A percentile compares a stretch with the other conserved stretches of the same genome.
phyloP scores from a whole-genome alignment of 1,140 invertebrate genomes.

The Hestina assimilis region DNA sequence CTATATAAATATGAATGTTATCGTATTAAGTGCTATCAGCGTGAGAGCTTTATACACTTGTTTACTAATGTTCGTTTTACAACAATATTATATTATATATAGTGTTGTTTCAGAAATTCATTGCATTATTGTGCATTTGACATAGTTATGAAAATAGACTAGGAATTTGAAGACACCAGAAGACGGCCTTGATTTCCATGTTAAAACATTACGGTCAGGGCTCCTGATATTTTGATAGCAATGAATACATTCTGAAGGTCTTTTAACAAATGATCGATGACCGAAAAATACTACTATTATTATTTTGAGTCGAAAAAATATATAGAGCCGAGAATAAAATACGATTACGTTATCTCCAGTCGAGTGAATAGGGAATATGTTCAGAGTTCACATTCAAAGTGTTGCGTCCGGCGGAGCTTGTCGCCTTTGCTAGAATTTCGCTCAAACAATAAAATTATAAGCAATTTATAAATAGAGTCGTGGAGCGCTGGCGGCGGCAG shows the following conservation, averaged over 20 bases:
- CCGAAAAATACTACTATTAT: background rate
- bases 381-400: constrained; percentile 54
- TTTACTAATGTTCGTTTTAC: background rate
- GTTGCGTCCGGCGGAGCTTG: constrained; percentile 59
- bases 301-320: constrained; percentile 3
- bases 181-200: background rate
- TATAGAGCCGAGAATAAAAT: constrained; percentile 30
- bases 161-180: background rate
- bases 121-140: no score
- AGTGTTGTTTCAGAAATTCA: background rate
- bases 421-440: constrained; percentile 63
- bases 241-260: background rate
- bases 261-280: background rate
- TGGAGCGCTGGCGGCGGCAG: constrained; percentile 9
- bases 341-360: constrained; percentile 35
- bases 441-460: constrained; percentile 77
- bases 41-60: background rate
- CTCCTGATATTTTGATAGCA: background rate
- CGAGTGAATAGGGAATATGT: constrained; percentile 32
- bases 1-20: background rate
- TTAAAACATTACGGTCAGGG: background rate
- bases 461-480: constrained; percentile 64
- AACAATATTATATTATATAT: background rate
- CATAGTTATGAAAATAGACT: background rate
- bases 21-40: background rate